Evolutionary conservation across 2,888 invertebrate species (phyloP).

Genomic region (Perdita meconis): DNA sequence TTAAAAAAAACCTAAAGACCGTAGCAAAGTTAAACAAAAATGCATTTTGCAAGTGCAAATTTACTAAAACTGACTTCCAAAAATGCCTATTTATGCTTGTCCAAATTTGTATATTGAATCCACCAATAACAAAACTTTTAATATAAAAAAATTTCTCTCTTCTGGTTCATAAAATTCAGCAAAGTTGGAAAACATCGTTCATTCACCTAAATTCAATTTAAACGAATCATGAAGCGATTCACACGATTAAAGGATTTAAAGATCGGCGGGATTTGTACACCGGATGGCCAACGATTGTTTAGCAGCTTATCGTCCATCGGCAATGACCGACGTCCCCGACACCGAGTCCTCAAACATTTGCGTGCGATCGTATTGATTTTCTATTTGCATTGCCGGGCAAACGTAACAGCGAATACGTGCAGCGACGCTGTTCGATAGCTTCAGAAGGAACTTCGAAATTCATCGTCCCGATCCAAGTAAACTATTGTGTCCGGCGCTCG

Average conservation of each 20-base stretch:
- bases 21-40: no score
- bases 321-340: conserved; percentile 15
- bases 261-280: not conserved
- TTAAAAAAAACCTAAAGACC: no score
- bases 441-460: conserved; percentile 46
- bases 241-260: not conserved
- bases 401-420: conserved; percentile 23
- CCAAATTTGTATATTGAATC: no score
- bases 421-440: conserved; percentile 8
- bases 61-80: no score
- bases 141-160: no score
- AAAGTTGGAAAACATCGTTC: no score
- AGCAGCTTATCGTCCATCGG: conserved; percentile 22
- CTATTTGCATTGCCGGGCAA: conserved; percentile 34
- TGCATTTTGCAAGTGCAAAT: no score
- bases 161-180: no score
- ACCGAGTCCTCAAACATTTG: conserved; percentile 40
- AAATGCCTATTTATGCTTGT: no score
- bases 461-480: conserved; percentile 33
- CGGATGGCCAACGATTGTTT: conserved; percentile 16
- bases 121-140: no score
- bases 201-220: not conserved
- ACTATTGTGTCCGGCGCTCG: conserved; percentile 30
- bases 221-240: not conserved
- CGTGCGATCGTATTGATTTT: conserved; percentile 50